Base-by-base conservation (phyloP, 1,140 invertebrate species). In the Lasioglossum albipes region DNA sequence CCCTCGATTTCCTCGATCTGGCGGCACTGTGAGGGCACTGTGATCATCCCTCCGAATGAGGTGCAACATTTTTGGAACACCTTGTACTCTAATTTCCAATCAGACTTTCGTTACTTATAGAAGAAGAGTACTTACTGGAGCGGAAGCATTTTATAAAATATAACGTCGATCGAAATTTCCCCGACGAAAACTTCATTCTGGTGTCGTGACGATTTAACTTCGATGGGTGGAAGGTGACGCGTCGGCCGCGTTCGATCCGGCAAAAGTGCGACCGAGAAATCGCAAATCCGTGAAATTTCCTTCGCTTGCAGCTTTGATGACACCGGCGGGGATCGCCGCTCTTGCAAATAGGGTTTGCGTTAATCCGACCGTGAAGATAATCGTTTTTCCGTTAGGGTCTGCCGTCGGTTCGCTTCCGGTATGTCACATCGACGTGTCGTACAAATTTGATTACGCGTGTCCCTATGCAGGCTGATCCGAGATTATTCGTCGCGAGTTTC, bases 301-400 rank as follows among this genome's bases (percentile, higher is more conserved):
- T 79, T 74, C 76, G 77, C 77, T 74, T 75, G 77, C 77, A 79
- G 77, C 77, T 79, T 49, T 70, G 62, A 79, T 54, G 49, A 79
- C 64, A 75, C 41, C 62, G 65, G 36, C 62, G 49, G n/a, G 70
- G 75, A 84, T 83, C 81, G 81, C 59, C 77, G 83, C 81, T 70
- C 45, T 79, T 75, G 67, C 76, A 74, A 84, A 84, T 75, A 81
- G 82, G 67, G 82, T 81, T 59, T 68, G 59, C 64, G 83, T 74
- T 67, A 84, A 84, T 74, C 83, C 84, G 69, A 84, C 83, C 84
- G 83, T 84, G 84, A 85, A 85, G 84, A 85, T 84, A 85, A 85
- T 85, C 84, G 84, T 85, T 85, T 84, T 85, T 84, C 84, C 83
- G 84, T 85, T 85, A 84, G 83, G 75, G 75, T 84, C 73, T 69